Conservation (phyloP, 1,140 invertebrate genomes). For the Oncopeltus fasciatus region DNA sequence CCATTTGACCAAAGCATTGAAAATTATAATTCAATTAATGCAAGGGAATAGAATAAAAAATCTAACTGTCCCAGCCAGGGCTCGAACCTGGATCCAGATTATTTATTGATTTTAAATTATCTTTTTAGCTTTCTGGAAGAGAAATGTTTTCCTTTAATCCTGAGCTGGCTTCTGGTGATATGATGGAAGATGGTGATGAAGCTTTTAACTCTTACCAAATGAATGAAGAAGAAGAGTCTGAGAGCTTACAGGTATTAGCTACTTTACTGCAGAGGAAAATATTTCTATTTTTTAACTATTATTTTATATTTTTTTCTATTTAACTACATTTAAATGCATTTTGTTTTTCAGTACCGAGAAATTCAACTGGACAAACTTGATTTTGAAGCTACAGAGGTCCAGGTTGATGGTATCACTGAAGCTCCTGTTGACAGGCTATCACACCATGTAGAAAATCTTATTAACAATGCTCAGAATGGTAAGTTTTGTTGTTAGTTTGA, state of each 20-base stretch:
- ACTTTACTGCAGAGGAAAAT: not conserved
- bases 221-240: conserved; percentile 46
- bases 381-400: conserved; percentile 53
- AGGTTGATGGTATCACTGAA: conserved; percentile 34
- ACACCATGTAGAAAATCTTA: conserved; percentile 15
- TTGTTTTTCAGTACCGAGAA: conserved; percentile 48
- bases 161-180: conserved; percentile 61
- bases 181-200: conserved; percentile 66
- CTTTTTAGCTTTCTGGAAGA: conserved; percentile 68
- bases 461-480: conserved; percentile 13
- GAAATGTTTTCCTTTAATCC: conserved; percentile 99
- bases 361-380: conserved; percentile 53
- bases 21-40: too few relatives aligned
- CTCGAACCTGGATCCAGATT: too few relatives aligned
- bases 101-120: too few relatives aligned
- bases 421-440: conserved; percentile 31
- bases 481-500: too few relatives aligned
- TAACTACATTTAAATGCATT: too few relatives aligned
- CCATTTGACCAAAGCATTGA: too few relatives aligned
- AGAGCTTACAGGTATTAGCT: conserved; percentile 27
- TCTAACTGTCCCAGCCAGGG: too few relatives aligned
- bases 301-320: not conserved
- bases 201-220: conserved; percentile 46
- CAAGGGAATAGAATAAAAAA: too few relatives aligned
- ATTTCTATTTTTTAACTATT: not conserved